Conservation (phyloP, 30 jellyfish, hydroid and myxozoan species). For the Rhopilema esculentum region DNA sequence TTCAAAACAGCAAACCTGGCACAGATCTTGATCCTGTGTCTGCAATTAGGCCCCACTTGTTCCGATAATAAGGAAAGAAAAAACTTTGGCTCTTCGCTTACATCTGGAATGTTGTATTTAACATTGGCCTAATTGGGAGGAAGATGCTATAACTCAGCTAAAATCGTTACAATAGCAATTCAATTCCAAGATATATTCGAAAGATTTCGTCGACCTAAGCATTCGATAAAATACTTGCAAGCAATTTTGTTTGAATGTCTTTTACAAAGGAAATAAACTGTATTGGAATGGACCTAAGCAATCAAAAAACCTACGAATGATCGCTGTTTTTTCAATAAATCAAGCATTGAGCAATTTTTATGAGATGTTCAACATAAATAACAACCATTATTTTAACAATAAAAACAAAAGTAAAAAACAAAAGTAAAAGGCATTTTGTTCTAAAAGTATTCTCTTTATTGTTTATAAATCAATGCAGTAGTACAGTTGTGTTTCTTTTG, state of each 20-base stretch:
- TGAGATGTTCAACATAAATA: neutral
- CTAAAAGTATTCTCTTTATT: no score
- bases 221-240: no score
- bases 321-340: no score
- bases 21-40: constrained; percentile 73
- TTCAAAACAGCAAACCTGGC: constrained; percentile 61
- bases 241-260: no score
- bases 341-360: neutral
- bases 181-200: neutral
- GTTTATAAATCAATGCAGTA: no score
- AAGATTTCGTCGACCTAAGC: neutral
- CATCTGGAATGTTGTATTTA: constrained; percentile 65
- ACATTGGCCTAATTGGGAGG: constrained; percentile 50
- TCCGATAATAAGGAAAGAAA: constrained; percentile 9
- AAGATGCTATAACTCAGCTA: neutral
- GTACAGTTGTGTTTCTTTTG: neutral
- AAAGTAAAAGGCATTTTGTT: no score
- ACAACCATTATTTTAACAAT: neutral
- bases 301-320: no score
- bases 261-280: no score
- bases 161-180: neutral
- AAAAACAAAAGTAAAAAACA: neutral
- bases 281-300: no score
- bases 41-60: constrained; percentile 33
- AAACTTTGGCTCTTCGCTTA: constrained; percentile 63